Base-by-base conservation (phyloP, 2,888 invertebrate species). In the Sminthurinus aureus region DNA sequence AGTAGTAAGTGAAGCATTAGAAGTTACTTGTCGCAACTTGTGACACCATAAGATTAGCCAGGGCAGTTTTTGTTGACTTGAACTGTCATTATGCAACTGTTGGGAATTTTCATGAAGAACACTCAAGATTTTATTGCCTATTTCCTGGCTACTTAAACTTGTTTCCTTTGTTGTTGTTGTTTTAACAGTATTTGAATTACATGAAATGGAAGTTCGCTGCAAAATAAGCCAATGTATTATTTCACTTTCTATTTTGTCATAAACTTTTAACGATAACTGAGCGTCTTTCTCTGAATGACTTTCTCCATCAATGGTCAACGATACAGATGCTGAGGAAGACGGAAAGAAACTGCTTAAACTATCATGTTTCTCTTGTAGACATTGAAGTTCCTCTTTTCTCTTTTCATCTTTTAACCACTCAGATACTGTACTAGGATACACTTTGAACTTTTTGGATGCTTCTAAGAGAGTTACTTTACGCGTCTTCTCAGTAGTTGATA, bases 351-450 rank as follows among this genome's bases (percentile, higher is more conserved):
- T 74, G 1, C 26, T 8, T 50, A 52, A 75, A 75, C 51, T 22
- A 15, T 76, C 75, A 74, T 79, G 81, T 73, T 83, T 78, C n/a
- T 79, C n/a, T 66, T 83, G 78, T 75, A 85, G 71, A 15, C n/a
- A 50, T 64, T 83, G 76, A 13, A 86, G 71, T 83, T 85, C 86
- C 13, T 69, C 24, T 79, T 85, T 84, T 78, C 86, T 78, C 69
- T 85, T 80, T 1, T 64, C 51, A 24, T 87, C 84, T 67, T 87
- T 77, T 4, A 88, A 75, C 88, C 88, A 88, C 20, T 87, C 86
- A 4, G 88, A 87, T 64, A 88, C 85, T 24, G 88, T 88, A 26
- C 85, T 85, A 13, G 84, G 85, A 77, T 87, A 87, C 24, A 88
- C 82, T 52, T 85, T 80, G 75, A 88, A 88, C 64, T 86, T 86